These are phyloP conservation scores for Leptatherina wallacei DNA, from an alignment of 2,797 vertebrate species.

Conservation along the genomic window DNA sequence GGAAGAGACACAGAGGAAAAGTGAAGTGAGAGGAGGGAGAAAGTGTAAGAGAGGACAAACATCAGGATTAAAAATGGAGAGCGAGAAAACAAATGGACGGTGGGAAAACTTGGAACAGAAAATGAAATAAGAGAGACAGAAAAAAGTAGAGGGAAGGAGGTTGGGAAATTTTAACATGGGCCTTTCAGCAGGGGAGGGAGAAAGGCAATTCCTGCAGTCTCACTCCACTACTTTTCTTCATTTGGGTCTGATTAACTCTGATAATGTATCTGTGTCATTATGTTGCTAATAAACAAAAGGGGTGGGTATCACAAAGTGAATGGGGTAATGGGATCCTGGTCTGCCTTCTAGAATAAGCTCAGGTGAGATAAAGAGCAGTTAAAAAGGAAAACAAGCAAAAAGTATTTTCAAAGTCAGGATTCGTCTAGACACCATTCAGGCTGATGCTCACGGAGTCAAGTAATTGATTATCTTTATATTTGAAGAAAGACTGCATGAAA, in stretches of 20 bases:
- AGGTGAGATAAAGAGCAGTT: slow-evolving; percentile 51
- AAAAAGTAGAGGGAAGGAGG: slow-evolving; percentile 18
- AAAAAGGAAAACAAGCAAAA: slow-evolving; percentile 24
- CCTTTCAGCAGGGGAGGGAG: slow-evolving; percentile 49
- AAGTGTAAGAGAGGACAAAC: slow-evolving; percentile 52
- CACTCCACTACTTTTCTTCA: slow-evolving; percentile 91
- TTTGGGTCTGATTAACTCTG: slow-evolving; percentile 92
- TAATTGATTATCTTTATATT: background rate
- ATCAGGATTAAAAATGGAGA: slow-evolving; percentile 46
- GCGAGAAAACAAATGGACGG: slow-evolving; percentile 31
- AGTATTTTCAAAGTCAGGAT: slow-evolving; percentile 29
- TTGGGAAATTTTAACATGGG: slow-evolving; percentile 44
- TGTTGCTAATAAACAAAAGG: slow-evolving; percentile 76
- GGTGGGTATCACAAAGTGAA: slow-evolving; percentile 50
- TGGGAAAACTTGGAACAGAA: slow-evolving; percentile 6
- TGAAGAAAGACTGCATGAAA: background rate
- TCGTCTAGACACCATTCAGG: background rate
- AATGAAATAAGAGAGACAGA: slow-evolving; percentile 24
- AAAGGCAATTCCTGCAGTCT: slow-evolving; percentile 88
- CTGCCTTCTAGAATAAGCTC: slow-evolving; percentile 71
- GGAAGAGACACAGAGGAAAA: slow-evolving; percentile 28
- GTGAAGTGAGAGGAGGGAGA: slow-evolving; percentile 38
- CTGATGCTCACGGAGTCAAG: slow-evolving; percentile 5
- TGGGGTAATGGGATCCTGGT: slow-evolving; percentile 67
- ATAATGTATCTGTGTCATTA: slow-evolving; percentile 91